Evolutionary conservation across 2,797 vertebrate genomes (phyloP).

Genomic region (Chelonia mydas): DNA sequence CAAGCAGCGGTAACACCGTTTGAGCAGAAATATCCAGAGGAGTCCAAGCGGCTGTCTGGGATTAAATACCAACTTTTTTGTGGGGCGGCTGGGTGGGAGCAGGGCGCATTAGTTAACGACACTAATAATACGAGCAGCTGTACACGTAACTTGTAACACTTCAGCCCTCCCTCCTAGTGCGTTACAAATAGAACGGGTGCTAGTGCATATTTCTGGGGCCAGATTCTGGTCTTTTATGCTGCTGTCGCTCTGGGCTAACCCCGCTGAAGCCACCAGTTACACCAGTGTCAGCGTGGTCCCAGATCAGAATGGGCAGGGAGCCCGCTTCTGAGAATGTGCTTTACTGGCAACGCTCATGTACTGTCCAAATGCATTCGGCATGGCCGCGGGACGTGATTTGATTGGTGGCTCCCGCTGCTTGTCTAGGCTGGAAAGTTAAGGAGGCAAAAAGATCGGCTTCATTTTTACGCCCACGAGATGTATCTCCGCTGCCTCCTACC

Average conservation of each 20-base stretch:
- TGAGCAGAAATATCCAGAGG: not conserved
- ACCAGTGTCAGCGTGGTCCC: not conserved
- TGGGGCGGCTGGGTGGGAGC: not conserved
- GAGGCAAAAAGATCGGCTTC: not conserved
- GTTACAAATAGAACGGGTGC: not conserved
- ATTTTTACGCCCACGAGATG: not conserved
- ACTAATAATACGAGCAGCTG: not conserved
- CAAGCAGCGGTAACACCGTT: not conserved
- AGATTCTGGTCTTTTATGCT: not conserved
- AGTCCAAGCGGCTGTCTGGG: not conserved
- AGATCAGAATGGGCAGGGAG: not conserved
- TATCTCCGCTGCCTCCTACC: not conserved
- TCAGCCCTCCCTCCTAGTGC: not conserved
- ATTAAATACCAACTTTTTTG: not conserved
- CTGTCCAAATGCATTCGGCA: not conserved
- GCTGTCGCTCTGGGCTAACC: not conserved
- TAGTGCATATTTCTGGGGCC: not conserved
- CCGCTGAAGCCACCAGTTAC: not conserved
- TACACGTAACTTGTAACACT: not conserved
- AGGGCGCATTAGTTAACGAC: too few species aligned
- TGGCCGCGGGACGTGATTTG: not conserved
- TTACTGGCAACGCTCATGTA: not conserved
- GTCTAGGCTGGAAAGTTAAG: not conserved
- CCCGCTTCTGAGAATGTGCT: not conserved
- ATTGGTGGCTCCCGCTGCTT: not conserved